Percentiles rank a stretch among this genome's conserved stretches.
phyloP scores from a whole-genome alignment of 2,888 invertebrate species.

The Chrysina gloriosa region DNA sequence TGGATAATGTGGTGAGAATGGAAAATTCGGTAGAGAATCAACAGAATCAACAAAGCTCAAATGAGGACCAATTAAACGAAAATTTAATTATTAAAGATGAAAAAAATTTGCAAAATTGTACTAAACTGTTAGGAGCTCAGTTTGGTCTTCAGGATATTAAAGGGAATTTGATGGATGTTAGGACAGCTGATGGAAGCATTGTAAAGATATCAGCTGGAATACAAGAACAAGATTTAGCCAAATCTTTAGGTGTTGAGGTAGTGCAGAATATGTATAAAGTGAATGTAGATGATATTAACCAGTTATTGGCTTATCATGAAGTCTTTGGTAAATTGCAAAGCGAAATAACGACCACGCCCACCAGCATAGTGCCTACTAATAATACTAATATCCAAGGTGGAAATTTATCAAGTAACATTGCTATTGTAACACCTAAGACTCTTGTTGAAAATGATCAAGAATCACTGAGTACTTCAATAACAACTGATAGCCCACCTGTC shows the following conservation, averaged over 20 bases:
- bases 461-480: slow-evolving; percentile 69
- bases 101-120: slow-evolving; percentile 69
- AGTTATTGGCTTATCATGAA: slow-evolving; percentile 86
- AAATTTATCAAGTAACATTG: slow-evolving; percentile 53
- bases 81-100: slow-evolving; percentile 68
- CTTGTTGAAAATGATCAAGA: slow-evolving; percentile 68
- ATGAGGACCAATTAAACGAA: slow-evolving; percentile 64
- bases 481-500: slow-evolving; percentile 72
- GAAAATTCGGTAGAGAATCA: slow-evolving; percentile 66
- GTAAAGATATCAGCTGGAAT: slow-evolving; percentile 78
- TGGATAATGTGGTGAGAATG: slow-evolving; percentile 63
- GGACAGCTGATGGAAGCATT: slow-evolving; percentile 77
- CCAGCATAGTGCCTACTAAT: slow-evolving; percentile 52
- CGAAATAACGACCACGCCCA: slow-evolving; percentile 67
- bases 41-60: slow-evolving; percentile 68
- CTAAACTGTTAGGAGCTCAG: slow-evolving; percentile 63
- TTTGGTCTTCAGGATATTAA: slow-evolving; percentile 63
- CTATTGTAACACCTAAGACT: slow-evolving; percentile 59
- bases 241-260: slow-evolving; percentile 75
- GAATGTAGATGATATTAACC: slow-evolving; percentile 87
- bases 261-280: slow-evolving; percentile 85
- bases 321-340: slow-evolving; percentile 80
- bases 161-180: slow-evolving; percentile 71
- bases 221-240: slow-evolving; percentile 71
- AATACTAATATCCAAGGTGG: slow-evolving; percentile 49